These are phyloP conservation scores for Coryphaenoides rupestris DNA, from an alignment of 2,113 vertebrate genomes.

Conservation along the genomic window DNA sequence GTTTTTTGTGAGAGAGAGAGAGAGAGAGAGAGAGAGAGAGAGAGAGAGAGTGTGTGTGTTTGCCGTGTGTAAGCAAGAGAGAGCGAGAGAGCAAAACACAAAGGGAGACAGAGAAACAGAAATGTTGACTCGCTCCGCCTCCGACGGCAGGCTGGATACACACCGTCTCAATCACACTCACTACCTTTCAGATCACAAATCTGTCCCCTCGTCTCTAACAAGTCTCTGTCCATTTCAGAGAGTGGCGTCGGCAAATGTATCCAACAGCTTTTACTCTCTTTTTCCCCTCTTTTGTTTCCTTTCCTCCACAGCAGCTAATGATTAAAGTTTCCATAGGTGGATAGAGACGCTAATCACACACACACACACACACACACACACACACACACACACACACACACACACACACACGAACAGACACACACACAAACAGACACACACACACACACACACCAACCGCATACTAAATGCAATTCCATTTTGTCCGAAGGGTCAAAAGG, in stretches of 20 bases:
- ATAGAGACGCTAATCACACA: not conserved
- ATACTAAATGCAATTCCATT: not conserved
- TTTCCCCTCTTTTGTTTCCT: no score
- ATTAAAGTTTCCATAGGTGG: no score
- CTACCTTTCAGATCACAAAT: no score
- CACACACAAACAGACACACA: not conserved
- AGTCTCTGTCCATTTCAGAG: no score
- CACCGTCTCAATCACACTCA: no score
- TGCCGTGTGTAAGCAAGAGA: constrained; percentile 40
- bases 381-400: not conserved
- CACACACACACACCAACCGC: not conserved
- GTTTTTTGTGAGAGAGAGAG: not conserved
- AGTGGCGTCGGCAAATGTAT: no score
- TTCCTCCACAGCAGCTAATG: no score
- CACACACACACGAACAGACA: constrained; percentile 4
- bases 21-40: constrained; percentile 15
- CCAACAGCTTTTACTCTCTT: no score
- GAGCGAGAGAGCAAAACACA: constrained; percentile 33
- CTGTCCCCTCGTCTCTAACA: no score
- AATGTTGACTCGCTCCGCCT: no score
- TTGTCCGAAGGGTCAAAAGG: not conserved
- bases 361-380: not conserved
- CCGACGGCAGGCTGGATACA: no score
- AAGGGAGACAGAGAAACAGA: constrained; percentile 27
- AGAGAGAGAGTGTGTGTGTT: constrained; percentile 14